Conservation (phyloP, 2,113 vertebrate species). For the Bubo scandiacus region DNA sequence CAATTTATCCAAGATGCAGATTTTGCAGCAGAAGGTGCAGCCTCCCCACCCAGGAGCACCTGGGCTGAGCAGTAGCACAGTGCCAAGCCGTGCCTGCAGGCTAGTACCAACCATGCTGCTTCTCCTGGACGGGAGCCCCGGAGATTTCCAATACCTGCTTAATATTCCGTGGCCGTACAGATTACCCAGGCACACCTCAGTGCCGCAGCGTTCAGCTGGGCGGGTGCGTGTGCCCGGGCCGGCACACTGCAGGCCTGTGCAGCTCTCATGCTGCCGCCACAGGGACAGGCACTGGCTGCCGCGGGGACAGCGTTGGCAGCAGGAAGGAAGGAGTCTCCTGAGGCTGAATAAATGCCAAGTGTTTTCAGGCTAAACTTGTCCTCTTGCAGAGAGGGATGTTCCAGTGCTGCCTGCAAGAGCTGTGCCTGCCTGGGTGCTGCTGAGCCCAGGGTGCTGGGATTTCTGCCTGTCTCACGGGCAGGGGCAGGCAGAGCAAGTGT, state of each 20-base stretch:
- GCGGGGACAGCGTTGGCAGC: not conserved
- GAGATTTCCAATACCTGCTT: not conserved
- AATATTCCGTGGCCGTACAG: not conserved
- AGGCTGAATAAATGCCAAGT: not conserved
- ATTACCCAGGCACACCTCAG: not conserved
- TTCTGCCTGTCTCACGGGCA: rapidly evolving
- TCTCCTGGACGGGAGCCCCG: not conserved
- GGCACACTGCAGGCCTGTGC: rapidly evolving
- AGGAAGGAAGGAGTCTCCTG: not conserved
- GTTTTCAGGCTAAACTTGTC: not conserved
- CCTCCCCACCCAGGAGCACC: rapidly evolving
- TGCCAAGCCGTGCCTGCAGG: not conserved
- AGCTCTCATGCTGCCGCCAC: rapidly evolving
- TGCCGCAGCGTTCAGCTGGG: not conserved
- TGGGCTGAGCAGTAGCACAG: rapidly evolving
- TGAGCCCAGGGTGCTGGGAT: not conserved
- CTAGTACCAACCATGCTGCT: rapidly evolving
- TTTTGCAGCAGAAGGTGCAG: not conserved
- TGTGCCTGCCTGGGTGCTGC: not conserved
- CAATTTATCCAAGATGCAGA: not conserved
- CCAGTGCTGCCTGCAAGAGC: not conserved
- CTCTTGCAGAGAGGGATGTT: not conserved
- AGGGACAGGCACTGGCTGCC: not conserved
- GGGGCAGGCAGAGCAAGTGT: not conserved
- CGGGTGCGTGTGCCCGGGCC: rapidly evolving